Base-by-base conservation (phyloP, 2,113 vertebrate genomes). In the Archilochus colubris region DNA sequence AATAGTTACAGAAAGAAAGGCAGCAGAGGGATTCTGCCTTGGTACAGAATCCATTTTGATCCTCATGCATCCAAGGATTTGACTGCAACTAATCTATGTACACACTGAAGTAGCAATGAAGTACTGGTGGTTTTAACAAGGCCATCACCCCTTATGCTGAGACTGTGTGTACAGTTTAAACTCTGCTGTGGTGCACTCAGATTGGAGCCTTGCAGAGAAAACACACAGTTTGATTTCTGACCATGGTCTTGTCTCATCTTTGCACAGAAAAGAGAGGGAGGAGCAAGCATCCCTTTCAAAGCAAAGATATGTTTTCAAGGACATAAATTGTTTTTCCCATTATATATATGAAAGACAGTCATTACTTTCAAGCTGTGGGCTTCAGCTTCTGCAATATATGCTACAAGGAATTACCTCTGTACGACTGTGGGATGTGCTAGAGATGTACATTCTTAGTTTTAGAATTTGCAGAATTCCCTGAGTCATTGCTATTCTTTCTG, bases 61-160 rank as follows among this genome's bases (percentile, higher is more conserved):
- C 50, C 40, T 82, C 72, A 69, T 78, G 27, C 62, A 73, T 33
- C 38, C 59, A 46, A 74, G 22, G 48, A 83, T 74, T 76, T 79
- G 62, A n/a, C 74, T 78, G 58, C 81, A 94, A 61, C 87, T 96
- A 94, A 76, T 79, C 70, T 57, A 36, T 38, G 53, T 76, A 76
- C 63, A 69, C 54, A 61, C 10, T 25, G 36, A 93, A 84, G 62
- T 48, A 62, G 73, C 69, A 78, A 24, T 53, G 25, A 44, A 31
- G 57, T 53, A 57, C n/a, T 88, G 64, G 36, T 86, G 57, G 31
- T 33, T 83, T 94, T 77, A 91, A 46, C 64, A 50, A 94, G 68
- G 44, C 80, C n/a, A 40, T 38, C 44, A 50, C 36, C 50, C 8
- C 6, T 83, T 91, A 36, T 51, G 22, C 80, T 82, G 62, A 91